These are phyloP conservation scores for Sarcoramphus papa DNA, from an alignment of 2,797 vertebrate genomes.

Conservation along the genomic window DNA sequence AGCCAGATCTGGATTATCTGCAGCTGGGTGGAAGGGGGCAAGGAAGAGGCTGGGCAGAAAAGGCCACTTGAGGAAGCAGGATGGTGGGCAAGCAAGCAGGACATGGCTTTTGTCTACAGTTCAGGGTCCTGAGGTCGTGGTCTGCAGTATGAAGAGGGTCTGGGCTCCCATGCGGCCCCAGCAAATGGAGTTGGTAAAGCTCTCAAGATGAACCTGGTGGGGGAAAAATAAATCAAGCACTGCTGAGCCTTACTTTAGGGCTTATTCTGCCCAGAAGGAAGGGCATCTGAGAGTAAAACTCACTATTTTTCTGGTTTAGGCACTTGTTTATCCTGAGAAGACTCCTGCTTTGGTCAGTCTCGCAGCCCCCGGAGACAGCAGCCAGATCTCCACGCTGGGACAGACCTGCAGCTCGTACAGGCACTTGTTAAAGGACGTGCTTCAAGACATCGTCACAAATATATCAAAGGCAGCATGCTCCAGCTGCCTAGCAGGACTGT, in stretches of 20 bases:
- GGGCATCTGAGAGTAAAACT: not conserved
- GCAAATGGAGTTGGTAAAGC: not conserved
- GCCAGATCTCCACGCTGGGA: not conserved
- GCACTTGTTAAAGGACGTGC: not conserved
- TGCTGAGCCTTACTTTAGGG: not conserved
- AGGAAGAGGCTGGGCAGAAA: not conserved
- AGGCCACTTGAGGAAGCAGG: not conserved
- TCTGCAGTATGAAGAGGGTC: not conserved
- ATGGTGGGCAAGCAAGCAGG: not conserved
- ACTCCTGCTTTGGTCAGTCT: not conserved
- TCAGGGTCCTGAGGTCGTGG: not conserved
- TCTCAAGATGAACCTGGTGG: not conserved
- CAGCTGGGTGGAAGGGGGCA: not conserved
- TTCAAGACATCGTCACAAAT: not conserved
- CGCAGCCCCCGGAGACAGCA: not conserved
- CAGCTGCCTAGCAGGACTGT: not conserved
- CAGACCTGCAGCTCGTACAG: not conserved
- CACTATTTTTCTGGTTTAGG: not conserved
- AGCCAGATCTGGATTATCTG: not conserved
- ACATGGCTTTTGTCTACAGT: not conserved
- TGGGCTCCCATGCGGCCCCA: not conserved
- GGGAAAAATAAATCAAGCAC: not conserved
- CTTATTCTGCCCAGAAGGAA: not conserved
- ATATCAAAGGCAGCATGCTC: not conserved
- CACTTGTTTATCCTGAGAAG: not conserved